Percentiles rank a stretch among this genome's conserved stretches.
Conservation (phyloP, 1,140 invertebrate genomes). For the Polypedilum pembai region DNA sequence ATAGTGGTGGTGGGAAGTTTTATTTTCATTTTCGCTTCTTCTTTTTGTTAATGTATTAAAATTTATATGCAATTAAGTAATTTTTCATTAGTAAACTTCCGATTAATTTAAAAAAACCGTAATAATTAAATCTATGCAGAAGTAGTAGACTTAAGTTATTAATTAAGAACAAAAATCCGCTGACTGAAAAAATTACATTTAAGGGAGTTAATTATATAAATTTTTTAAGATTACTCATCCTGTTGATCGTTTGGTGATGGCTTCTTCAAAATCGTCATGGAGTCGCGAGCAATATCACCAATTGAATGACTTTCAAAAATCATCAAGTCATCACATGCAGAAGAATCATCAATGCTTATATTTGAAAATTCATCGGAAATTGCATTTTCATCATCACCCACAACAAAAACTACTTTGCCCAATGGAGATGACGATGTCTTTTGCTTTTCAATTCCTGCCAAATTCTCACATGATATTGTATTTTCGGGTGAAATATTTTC, state of each 20-base stretch:
- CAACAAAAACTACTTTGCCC: slow-evolving; percentile 30
- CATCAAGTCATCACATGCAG: background rate
- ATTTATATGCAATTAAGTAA: too few relatives aligned
- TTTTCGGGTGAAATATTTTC: slow-evolving; percentile 43
- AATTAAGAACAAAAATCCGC: too few relatives aligned
- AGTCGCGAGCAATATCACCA: background rate
- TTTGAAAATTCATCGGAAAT: slow-evolving; percentile 11
- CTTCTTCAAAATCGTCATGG: background rate
- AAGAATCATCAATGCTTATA: background rate
- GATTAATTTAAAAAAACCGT: too few relatives aligned
- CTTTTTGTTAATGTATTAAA: too few relatives aligned
- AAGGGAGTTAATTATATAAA: too few relatives aligned
- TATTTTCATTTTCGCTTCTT: too few relatives aligned
- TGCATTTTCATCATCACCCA: slow-evolving; percentile 10
- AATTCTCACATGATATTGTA: slow-evolving; percentile 41
- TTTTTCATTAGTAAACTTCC: too few relatives aligned
- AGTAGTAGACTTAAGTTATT: too few relatives aligned
- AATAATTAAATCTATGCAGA: too few relatives aligned
- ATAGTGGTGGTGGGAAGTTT: too few relatives aligned
- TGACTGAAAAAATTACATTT: too few relatives aligned
- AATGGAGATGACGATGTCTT: slow-evolving; percentile 33
- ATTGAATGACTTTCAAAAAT: background rate
- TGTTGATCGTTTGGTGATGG: background rate
- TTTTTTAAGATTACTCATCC: background rate
- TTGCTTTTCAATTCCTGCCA: slow-evolving; percentile 32